Evolutionary conservation across 2,888 invertebrate genomes (phyloP), one percentile per base, ranked within the genome.

Genomic region (Epistrophe eligans): DNA sequence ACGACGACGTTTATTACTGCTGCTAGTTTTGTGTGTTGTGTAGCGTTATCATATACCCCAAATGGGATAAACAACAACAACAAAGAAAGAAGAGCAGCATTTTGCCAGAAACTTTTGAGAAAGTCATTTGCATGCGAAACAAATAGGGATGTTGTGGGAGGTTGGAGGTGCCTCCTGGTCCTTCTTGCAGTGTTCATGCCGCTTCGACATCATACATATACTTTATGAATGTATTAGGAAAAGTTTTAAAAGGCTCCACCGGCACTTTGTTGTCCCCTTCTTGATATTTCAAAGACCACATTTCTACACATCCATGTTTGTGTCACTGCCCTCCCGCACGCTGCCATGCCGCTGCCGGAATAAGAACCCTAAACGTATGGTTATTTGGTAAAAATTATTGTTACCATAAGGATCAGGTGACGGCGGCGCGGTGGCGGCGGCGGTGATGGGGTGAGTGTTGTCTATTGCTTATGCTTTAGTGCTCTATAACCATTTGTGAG

Each of bases 61-160:
- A 71, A 71, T 66, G 80, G 72, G 50, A 77, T 57, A 66, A 80
- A 76, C 64, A 84, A 45, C 70, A 50, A 70, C 67, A 67, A 67
- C 19, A 15, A 38, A 15, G 8, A 62, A 67, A 38, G 19, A 38
- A 15, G 8, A 62, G 55, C 62, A 82, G 40, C 19, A 60, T 72
- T 83, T 83, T 67, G 45, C 48, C 64, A 73, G 83, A 79, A 84
- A 80, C 80, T 84, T 72, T 55, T 24, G 77, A 80, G 80, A 77
- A 84, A 84, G 80, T 80, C 84, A 84, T 84, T 79, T 84, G 84
- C 84, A 80, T 84, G 66, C 80, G 66, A 80, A 67, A 77, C 80
- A 80, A 80, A 80, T 60, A 71, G 74, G 64, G 64, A 79, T 67
- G 70, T 45, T 45, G 58, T 71, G 55, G 35, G 8, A 8, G 9